phyloP scores from a whole-genome alignment of 2,888 invertebrate genomes.

The Nematopogon swammerdamellus region DNA sequence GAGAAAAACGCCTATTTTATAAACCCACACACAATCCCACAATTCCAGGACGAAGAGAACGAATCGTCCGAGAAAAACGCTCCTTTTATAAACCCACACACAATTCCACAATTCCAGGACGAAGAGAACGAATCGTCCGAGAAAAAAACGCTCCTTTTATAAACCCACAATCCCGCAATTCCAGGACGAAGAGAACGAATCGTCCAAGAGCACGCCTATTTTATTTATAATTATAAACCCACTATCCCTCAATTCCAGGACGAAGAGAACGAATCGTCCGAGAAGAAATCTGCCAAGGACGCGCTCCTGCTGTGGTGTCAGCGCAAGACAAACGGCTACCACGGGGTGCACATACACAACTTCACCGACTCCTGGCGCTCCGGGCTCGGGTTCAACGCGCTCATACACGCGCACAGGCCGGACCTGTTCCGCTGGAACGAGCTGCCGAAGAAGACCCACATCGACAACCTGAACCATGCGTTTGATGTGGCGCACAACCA shows the following conservation, averaged over 20 bases:
- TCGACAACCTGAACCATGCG: slow-evolving; percentile 96
- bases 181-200: slow-evolving; percentile 92
- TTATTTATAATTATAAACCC: slow-evolving; percentile 1
- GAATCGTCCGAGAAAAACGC: too few relatives aligned
- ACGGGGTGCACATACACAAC: slow-evolving; percentile 83
- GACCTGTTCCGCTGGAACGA: slow-evolving; percentile 89
- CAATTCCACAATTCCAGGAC: too few relatives aligned
- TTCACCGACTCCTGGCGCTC: slow-evolving; percentile 94
- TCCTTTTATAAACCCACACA: too few relatives aligned
- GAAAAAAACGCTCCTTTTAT: slow-evolving; percentile 28
- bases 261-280: slow-evolving; percentile 93
- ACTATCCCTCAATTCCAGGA: slow-evolving; percentile 53
- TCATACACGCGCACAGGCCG: slow-evolving; percentile 96
- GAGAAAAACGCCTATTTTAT: too few relatives aligned
- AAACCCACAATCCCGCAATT: neutral
- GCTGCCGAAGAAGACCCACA: slow-evolving; percentile 76
- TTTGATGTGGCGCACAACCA: slow-evolving; percentile 93
- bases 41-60: slow-evolving; percentile 82
- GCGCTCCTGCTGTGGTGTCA: slow-evolving; percentile 98
- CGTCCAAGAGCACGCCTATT: too few relatives aligned
- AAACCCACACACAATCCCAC: neutral
- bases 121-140: too few relatives aligned
- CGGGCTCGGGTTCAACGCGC: slow-evolving; percentile 96
- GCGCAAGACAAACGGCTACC: slow-evolving; percentile 94
- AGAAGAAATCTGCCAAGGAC: slow-evolving; percentile 98